Conservation (phyloP, 2,888 invertebrate genomes). For the Protonemura montana region DNA sequence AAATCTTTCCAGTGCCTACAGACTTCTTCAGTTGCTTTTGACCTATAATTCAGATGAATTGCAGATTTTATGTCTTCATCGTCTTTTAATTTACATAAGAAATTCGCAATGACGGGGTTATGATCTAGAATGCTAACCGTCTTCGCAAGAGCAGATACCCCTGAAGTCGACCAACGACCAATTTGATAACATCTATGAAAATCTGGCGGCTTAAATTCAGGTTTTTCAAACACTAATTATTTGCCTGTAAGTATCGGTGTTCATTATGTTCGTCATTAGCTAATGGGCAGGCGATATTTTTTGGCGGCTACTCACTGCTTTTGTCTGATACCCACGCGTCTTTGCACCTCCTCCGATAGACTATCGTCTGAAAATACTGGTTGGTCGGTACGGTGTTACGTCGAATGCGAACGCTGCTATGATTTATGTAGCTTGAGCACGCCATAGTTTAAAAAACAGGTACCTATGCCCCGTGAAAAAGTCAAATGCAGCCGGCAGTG, state of each 20-base stretch:
- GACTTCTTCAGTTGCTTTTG: not conserved
- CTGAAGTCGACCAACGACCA: not conserved
- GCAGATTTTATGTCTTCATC: not conserved
- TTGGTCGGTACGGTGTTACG: not conserved
- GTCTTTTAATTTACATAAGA: not conserved
- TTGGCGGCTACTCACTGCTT: constrained; percentile 25
- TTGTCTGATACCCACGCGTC: constrained; percentile 18
- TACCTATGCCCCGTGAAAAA: not conserved
- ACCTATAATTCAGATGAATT: not conserved
- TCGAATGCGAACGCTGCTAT: constrained; percentile 43
- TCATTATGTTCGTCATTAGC: constrained; percentile 35
- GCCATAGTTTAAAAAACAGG: constrained; percentile 15
- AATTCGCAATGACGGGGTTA: not conserved
- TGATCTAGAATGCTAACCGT: not conserved
- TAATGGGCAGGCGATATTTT: constrained; percentile 33
- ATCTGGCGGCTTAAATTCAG: not conserved
- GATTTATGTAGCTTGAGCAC: constrained; percentile 46
- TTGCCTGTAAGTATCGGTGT: constrained; percentile 4
- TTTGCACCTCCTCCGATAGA: not conserved
- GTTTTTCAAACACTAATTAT: not conserved
- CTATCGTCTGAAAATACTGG: constrained; percentile 25
- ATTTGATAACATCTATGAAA: not conserved
- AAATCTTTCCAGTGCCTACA: not conserved
- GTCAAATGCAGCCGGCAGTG: not conserved
- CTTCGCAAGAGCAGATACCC: not conserved